Percentiles rank a stretch among this genome's conserved stretches.
These are phyloP conservation scores for Neolamprologus caudopunctatus DNA, from an alignment of 2,113 vertebrate genomes.

Conservation along the genomic window DNA sequence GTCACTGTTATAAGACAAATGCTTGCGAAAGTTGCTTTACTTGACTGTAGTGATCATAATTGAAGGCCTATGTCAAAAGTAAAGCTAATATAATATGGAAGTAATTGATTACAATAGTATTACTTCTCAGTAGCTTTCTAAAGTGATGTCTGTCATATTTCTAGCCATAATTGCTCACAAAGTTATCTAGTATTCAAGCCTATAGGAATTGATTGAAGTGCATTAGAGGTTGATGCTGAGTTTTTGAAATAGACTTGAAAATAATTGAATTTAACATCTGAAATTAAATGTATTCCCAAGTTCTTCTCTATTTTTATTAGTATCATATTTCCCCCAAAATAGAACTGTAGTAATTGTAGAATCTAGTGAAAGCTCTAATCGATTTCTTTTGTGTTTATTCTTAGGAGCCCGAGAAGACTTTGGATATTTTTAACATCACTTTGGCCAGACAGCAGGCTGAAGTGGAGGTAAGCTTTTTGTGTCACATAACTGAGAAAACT, in stretches of 20 bases:
- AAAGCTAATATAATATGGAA: background rate
- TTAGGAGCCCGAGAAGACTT: conserved; percentile 80
- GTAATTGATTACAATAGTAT: background rate
- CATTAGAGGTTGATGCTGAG: background rate
- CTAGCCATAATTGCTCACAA: background rate
- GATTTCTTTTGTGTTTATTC: conserved; percentile 25
- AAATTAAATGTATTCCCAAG: background rate
- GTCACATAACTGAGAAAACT: background rate
- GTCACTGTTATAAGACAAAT: background rate
- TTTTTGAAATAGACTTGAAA: background rate
- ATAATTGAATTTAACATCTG: background rate
- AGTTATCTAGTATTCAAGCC: background rate
- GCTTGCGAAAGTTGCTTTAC: background rate
- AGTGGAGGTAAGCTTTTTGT: conserved; percentile 80
- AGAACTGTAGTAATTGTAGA: background rate
- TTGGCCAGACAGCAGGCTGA: conserved; percentile 92
- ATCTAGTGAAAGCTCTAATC: background rate
- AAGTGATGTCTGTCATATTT: background rate
- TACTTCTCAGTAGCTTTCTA: background rate
- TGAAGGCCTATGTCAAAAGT: background rate
- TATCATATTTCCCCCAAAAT: background rate
- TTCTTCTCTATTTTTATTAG: background rate
- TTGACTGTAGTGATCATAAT: background rate
- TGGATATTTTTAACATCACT: conserved; percentile 98
- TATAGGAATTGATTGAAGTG: background rate